phyloP scores from a whole-genome alignment of 2,797 vertebrate genomes.

The Salarias fasciatus region DNA sequence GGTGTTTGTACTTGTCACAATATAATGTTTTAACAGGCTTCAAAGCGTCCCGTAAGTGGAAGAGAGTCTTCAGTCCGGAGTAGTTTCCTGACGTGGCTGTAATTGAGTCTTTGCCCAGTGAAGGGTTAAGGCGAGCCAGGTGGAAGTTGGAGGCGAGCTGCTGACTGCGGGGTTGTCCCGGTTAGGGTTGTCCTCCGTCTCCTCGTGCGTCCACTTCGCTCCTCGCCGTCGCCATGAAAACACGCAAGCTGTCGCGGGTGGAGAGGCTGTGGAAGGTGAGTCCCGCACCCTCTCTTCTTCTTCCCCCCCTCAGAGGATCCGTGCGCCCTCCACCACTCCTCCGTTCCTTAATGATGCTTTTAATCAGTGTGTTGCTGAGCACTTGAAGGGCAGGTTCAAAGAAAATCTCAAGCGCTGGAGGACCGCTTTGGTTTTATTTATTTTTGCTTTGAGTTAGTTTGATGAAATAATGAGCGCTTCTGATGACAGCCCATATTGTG shows the following conservation, averaged over 20 bases:
- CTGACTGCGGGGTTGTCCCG: slow-evolving; percentile 83
- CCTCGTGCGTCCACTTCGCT: slow-evolving; percentile 60
- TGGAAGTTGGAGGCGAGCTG: slow-evolving; percentile 82
- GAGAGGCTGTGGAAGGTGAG: slow-evolving; percentile 93
- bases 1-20: too few relatives aligned
- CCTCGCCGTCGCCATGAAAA: slow-evolving; percentile 82
- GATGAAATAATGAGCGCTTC: slow-evolving; percentile 62
- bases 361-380: slow-evolving; percentile 39
- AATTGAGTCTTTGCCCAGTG: too few relatives aligned
- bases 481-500: slow-evolving; percentile 39
- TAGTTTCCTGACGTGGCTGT: too few relatives aligned
- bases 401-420: slow-evolving; percentile 36
- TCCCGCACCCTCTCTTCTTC: slow-evolving; percentile 44
- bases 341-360: slow-evolving; percentile 14
- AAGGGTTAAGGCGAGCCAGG: slow-evolving; percentile 73
- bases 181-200: slow-evolving; percentile 76
- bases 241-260: slow-evolving; percentile 86
- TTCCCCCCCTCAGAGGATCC: too few relatives aligned
- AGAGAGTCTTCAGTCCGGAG: too few relatives aligned
- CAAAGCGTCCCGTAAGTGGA: too few relatives aligned
- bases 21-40: too few relatives aligned
- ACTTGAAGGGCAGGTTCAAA: slow-evolving; percentile 32
- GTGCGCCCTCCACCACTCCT: too few relatives aligned
- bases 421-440: slow-evolving; percentile 43
- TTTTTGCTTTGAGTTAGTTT: slow-evolving; percentile 51